A percentile compares a stretch with the other conserved stretches of the same genome.
These are phyloP conservation scores for Branchellion lobata DNA, from an alignment of 2,888 invertebrate genomes.

Conservation along the genomic window DNA sequence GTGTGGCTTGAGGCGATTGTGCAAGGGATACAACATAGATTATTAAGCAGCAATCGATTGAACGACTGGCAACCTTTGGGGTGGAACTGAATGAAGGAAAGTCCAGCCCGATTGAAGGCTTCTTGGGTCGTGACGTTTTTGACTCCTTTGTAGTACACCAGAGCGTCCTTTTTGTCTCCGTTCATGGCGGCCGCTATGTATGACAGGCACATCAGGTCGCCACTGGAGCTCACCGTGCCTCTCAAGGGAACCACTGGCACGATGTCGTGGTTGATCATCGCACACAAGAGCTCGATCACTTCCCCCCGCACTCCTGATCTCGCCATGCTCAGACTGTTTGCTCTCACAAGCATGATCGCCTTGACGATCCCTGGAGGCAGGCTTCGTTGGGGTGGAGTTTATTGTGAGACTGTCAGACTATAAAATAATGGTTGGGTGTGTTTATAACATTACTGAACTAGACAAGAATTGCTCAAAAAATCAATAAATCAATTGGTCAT, in stretches of 20 bases:
- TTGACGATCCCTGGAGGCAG: constrained; percentile 50
- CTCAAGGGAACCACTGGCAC: constrained; percentile 53
- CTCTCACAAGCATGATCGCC: constrained; percentile 54
- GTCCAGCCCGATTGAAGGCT: constrained; percentile 49
- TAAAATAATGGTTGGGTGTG: too few species aligned
- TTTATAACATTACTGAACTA: too few species aligned
- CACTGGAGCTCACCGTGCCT: constrained; percentile 54
- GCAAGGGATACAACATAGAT: too few species aligned
- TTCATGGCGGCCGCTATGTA: constrained; percentile 54
- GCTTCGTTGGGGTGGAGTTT: too few species aligned
- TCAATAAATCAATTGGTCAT: too few species aligned
- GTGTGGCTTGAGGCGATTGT: too few species aligned
- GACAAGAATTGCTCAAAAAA: too few species aligned
- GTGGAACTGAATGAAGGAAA: constrained; percentile 51
- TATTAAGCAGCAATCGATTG: too few species aligned
- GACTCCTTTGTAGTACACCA: constrained; percentile 26
- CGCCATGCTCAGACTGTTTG: constrained; percentile 53
- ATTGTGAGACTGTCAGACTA: too few species aligned
- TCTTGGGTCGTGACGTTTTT: constrained; percentile 45
- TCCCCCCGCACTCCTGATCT: constrained; percentile 52
- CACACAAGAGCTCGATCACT: constrained; percentile 49
- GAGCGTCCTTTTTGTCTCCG: constrained; percentile 49
- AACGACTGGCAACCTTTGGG: constrained; percentile 52
- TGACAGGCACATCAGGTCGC: constrained; percentile 54
- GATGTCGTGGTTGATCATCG: constrained; percentile 52